A percentile compares a stretch with the other conserved stretches of the same genome.
Evolutionary conservation across 2,797 vertebrate species (phyloP).

Genomic region (Trachops cirrhosus): DNA sequence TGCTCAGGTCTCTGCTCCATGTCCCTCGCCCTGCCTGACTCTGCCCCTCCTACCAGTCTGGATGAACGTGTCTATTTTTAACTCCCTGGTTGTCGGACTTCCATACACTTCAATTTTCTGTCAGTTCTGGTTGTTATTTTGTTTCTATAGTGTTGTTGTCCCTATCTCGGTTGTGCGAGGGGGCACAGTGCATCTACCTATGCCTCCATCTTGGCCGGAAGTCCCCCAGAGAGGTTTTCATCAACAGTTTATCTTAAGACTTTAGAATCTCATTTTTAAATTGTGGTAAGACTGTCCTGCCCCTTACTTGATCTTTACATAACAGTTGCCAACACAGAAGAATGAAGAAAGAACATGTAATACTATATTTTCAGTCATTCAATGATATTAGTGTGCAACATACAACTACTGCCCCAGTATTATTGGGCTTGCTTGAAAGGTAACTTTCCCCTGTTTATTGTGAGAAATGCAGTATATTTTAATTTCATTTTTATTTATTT

Average conservation of each 20-base stretch:
- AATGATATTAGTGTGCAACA: background rate
- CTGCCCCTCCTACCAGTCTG: no score
- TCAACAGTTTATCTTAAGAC: background rate
- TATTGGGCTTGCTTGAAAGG: background rate
- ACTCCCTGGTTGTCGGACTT: no score
- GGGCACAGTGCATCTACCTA: no score
- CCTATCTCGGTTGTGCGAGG: no score
- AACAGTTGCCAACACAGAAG: background rate
- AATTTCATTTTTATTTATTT: background rate
- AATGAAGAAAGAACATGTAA: background rate
- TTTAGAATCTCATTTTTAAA: constrained; percentile 9
- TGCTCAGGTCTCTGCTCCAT: no score
- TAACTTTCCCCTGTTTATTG: background rate
- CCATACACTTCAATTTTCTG: no score
- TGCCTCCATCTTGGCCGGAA: no score
- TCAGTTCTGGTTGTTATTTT: no score
- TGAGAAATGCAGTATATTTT: background rate
- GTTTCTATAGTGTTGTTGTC: no score
- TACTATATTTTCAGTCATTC: background rate
- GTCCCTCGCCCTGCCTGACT: no score
- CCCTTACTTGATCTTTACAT: background rate
- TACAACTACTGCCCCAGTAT: background rate
- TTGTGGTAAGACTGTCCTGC: background rate
- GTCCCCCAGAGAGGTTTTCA: background rate
- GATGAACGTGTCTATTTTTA: no score